Percentiles rank a stretch among this genome's conserved stretches.
These are phyloP conservation scores for Bucco capensis DNA, from an alignment of 2,113 vertebrate genomes.

Conservation along the genomic window DNA sequence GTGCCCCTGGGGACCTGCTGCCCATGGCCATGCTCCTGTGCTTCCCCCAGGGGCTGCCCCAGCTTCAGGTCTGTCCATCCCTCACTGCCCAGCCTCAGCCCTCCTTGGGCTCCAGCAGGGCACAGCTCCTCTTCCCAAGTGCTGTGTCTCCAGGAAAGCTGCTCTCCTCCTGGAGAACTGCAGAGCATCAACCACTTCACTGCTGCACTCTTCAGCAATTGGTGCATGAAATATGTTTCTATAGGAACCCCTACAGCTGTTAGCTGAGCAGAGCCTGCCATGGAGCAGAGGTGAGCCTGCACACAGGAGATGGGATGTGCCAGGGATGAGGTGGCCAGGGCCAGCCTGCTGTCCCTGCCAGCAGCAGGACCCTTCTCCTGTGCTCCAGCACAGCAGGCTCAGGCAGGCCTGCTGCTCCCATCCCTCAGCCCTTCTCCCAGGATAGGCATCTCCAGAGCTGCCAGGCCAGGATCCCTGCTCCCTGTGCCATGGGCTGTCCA, in stretches of 20 bases:
- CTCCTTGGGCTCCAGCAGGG: rapidly evolving
- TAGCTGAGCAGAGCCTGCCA: not conserved
- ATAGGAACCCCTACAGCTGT: not conserved
- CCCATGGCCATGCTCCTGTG: rapidly evolving
- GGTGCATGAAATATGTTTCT: not conserved
- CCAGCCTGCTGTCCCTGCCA: rapidly evolving
- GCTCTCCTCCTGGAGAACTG: not conserved
- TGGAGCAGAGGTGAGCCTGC: not conserved
- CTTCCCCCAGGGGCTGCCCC: rapidly evolving
- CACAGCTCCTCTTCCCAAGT: not conserved
- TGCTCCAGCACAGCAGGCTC: rapidly evolving
- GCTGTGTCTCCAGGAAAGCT: not conserved
- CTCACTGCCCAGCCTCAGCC: not conserved
- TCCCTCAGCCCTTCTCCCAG: rapidly evolving
- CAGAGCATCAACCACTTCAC: not conserved
- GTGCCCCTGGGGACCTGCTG: no score
- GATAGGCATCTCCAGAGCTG: not conserved
- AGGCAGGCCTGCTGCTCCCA: not conserved
- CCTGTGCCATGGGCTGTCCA: rapidly evolving
- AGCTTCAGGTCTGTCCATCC: rapidly evolving
- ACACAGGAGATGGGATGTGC: rapidly evolving
- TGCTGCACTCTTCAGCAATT: rapidly evolving
- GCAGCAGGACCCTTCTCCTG: rapidly evolving
- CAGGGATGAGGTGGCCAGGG: rapidly evolving
- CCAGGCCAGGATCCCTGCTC: not conserved